These are phyloP conservation scores for Borostomias antarcticus DNA, from an alignment of 2,797 vertebrate species.

Conservation along the genomic window DNA sequence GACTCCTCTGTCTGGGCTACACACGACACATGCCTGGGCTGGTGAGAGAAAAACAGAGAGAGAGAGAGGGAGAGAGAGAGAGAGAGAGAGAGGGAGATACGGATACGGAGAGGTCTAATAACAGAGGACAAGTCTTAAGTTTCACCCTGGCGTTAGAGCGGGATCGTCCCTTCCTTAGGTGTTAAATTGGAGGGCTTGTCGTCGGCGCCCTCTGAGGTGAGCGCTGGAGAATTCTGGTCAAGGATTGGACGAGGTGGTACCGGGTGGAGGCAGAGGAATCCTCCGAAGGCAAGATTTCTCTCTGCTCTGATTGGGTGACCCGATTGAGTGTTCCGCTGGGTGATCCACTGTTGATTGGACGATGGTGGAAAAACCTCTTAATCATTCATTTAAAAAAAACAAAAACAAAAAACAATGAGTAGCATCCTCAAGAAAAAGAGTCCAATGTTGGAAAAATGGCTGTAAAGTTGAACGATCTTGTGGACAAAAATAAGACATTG, in stretches of 20 bases:
- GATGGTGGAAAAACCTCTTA: no score
- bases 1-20: constrained; percentile 12
- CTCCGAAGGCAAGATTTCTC: not conserved
- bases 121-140: constrained; percentile 21
- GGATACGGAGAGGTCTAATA: not conserved
- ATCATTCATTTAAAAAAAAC: no score
- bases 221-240: no score
- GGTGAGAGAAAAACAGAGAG: no score
- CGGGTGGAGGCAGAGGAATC: constrained; percentile 10
- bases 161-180: constrained; percentile 27
- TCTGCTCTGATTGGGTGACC: not conserved
- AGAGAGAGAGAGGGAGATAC: not conserved
- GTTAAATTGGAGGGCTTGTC: constrained; percentile 47
- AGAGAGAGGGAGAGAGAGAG: not conserved
- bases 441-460: no score
- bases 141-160: constrained; percentile 16
- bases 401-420: no score
- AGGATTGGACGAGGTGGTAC: not conserved
- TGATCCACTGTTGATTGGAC: constrained; percentile 13
- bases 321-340: constrained; percentile 9
- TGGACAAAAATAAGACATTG: no score
- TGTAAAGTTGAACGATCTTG: no score
- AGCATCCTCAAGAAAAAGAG: no score
- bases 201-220: constrained; percentile 27
- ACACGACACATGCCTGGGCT: not conserved